Percentiles rank a stretch among this genome's conserved stretches.
These are phyloP conservation scores for Phymanthus crucifer DNA, from an alignment of 92 coral and sea anemone genomes.

Conservation along the genomic window DNA sequence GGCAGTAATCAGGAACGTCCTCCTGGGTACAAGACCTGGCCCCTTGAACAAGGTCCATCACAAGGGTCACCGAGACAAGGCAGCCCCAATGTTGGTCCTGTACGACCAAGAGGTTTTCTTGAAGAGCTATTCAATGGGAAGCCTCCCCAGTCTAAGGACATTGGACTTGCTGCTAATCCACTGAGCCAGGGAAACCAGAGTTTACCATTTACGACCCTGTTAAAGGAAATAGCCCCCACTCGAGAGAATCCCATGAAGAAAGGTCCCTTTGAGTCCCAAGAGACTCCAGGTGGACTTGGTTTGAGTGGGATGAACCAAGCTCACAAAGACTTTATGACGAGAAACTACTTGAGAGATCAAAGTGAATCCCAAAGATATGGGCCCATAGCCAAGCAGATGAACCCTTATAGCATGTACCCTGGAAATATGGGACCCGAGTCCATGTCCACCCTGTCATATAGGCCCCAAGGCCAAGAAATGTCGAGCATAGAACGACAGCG, in stretches of 20 bases:
- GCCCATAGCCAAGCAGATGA: constrained; percentile 37
- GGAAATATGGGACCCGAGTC: constrained; percentile 66
- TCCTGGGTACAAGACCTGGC: constrained; percentile 73
- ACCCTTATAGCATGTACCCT: constrained; percentile 60
- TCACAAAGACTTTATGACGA: constrained; percentile 42
- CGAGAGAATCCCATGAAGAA: constrained; percentile 46
- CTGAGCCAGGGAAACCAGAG: constrained; percentile 51
- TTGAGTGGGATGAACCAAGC: constrained; percentile 44
- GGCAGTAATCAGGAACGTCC: constrained; percentile 22
- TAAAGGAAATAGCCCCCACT: constrained; percentile 77
- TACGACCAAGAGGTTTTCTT: constrained; percentile 66
- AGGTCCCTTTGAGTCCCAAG: constrained; percentile 38
- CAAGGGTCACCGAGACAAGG: constrained; percentile 28
- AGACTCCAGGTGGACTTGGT: constrained; percentile 24
- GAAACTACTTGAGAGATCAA: constrained; percentile 40
- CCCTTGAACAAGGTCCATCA: constrained; percentile 24
- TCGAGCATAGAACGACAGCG: constrained; percentile 57
- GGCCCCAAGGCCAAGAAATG: constrained; percentile 63
- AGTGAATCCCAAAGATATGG: constrained; percentile 51
- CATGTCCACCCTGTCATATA: constrained; percentile 66
- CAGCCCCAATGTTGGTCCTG: constrained; percentile 23
- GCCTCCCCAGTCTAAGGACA: constrained; percentile 50
- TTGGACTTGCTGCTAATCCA: constrained; percentile 27
- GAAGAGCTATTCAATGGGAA: constrained; percentile 79
- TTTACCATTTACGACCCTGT: constrained; percentile 71